These are phyloP conservation scores for Sminthopsis crassicaudata DNA, from an alignment of 2,113 vertebrate genomes.

Conservation along the genomic window DNA sequence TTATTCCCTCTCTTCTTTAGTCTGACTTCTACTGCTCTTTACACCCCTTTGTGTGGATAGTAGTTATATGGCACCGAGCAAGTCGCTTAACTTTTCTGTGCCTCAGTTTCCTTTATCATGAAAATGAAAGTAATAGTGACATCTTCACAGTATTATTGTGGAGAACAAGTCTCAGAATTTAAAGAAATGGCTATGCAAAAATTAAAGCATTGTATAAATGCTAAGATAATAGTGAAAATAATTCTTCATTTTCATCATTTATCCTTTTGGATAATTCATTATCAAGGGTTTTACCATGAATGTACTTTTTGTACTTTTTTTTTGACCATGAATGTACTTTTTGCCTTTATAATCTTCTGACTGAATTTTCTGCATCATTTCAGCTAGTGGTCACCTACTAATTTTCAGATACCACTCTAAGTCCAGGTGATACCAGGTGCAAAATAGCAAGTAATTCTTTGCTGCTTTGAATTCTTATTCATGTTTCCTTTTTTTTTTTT, in stretches of 20 bases:
- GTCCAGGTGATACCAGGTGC: not conserved
- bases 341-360: not conserved
- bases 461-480: not conserved
- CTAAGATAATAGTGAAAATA: not conserved
- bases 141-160: not conserved
- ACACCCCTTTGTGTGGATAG: not conserved
- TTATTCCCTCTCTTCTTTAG: not conserved
- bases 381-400: not conserved
- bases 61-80: not conserved
- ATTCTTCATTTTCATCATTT: not conserved
- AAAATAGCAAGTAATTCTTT: not conserved
- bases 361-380: not conserved
- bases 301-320: not conserved
- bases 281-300: not conserved
- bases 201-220: not conserved
- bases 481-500: not conserved
- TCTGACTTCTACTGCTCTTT: not conserved
- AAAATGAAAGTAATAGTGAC: not conserved
- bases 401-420: not conserved
- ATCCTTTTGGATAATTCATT: not conserved
- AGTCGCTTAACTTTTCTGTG: not conserved
- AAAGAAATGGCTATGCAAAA: not conserved
- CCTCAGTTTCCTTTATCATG: not conserved
- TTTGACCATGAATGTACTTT: not conserved
- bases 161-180: not conserved